phyloP scores from a whole-genome alignment of 1,140 invertebrate genomes.

The Euwallacea fornicatus region DNA sequence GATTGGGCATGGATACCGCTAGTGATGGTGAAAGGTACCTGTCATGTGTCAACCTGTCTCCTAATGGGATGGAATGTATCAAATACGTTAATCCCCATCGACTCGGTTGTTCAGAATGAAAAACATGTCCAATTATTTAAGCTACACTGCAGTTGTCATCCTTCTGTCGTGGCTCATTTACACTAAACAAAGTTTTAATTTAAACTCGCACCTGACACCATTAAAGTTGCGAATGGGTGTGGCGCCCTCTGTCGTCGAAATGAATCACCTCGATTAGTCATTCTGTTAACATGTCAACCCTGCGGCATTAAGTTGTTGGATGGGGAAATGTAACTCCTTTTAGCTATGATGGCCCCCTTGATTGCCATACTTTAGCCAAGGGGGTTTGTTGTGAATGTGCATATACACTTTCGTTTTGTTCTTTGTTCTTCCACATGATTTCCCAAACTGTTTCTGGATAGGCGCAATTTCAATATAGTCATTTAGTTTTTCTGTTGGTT shows the following conservation, averaged over 20 bases:
- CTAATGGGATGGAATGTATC: no score
- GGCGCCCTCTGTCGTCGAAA: conserved; percentile 29
- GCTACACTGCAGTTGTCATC: no score
- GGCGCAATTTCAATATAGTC: no score
- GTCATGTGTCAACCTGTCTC: conserved; percentile 1
- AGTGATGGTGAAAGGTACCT: background rate
- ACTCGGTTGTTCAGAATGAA: no score
- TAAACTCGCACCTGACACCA: conserved; percentile 28
- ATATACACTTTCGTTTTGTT: no score
- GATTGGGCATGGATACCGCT: background rate
- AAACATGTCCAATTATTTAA: no score
- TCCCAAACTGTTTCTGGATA: no score
- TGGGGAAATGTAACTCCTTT: background rate
- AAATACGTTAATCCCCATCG: no score
- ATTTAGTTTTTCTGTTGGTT: no score
- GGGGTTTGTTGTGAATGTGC: no score
- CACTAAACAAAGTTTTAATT: conserved; percentile 14
- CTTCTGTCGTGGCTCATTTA: background rate
- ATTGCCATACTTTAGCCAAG: no score
- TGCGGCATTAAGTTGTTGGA: background rate
- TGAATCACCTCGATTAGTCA: conserved; percentile 46
- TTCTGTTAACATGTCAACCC: conserved; percentile 40
- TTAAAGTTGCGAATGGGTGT: conserved; percentile 9
- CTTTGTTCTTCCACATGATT: no score
- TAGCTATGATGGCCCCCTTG: background rate